Evolutionary conservation across 2,797 vertebrate species (phyloP).

Genomic region (Amphiprion clarkii): DNA sequence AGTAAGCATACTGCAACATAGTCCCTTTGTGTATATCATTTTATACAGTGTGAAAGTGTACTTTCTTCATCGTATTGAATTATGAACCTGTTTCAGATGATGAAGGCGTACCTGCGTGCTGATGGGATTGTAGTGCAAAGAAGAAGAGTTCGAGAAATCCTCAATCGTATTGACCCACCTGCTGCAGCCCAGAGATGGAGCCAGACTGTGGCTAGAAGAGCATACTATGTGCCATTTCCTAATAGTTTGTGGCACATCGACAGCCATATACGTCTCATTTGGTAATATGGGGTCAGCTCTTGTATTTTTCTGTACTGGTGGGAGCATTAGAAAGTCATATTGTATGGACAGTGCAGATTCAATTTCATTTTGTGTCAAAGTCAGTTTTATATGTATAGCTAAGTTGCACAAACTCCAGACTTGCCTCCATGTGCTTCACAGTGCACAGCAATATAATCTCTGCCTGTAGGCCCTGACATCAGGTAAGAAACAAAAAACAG

Average conservation of each 20-base stretch:
- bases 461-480: too few species aligned
- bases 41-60: not conserved
- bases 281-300: constrained; percentile 5
- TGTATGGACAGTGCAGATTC: too few species aligned
- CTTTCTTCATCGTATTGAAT: not conserved
- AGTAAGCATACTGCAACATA: not conserved
- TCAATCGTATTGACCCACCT: constrained; percentile 2
- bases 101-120: constrained; percentile 3
- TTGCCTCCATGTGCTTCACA: too few species aligned
- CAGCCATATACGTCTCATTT: constrained; percentile 31
- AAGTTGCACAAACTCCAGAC: too few species aligned
- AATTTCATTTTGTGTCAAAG: too few species aligned
- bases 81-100: constrained; percentile 4
- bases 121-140: not conserved
- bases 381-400: too few species aligned
- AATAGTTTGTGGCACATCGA: constrained; percentile 51
- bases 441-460: too few species aligned
- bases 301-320: too few species aligned
- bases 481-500: too few species aligned
- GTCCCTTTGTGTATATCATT: too few species aligned
- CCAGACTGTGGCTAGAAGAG: constrained; percentile 18
- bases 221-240: constrained; percentile 29
- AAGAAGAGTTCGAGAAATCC: constrained; percentile 14
- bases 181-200: constrained; percentile 13
- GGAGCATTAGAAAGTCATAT: too few species aligned